These are phyloP conservation scores for Sphenopsis melanotis DNA, from an alignment of 2,797 vertebrate genomes.

Conservation along the genomic window DNA sequence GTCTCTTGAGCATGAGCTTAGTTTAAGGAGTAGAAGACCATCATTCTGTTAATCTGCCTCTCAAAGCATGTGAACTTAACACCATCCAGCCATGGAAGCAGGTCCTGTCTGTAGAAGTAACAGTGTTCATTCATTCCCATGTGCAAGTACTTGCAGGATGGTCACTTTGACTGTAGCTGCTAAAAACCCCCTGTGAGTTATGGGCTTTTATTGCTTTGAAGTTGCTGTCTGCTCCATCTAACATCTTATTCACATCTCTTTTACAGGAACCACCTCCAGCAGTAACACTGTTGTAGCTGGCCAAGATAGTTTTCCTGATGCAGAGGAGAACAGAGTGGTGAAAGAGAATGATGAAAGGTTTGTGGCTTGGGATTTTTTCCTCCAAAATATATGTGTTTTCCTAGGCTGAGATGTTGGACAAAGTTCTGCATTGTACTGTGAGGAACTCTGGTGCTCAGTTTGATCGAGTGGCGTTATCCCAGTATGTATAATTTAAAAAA, in stretches of 20 bases:
- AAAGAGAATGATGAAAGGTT: constrained; percentile 94
- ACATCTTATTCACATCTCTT: not conserved
- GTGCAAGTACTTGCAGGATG: not conserved
- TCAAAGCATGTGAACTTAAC: not conserved
- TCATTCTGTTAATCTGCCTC: not conserved
- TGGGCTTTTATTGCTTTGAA: not conserved
- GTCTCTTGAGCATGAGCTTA: not conserved
- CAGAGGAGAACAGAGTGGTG: constrained; percentile 85
- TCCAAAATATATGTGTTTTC: not conserved
- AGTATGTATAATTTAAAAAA: not conserved
- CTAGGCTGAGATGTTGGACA: not conserved
- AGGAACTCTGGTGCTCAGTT: not conserved
- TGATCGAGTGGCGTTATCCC: not conserved
- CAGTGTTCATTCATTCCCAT: not conserved
- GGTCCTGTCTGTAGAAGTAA: not conserved
- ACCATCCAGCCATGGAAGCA: not conserved
- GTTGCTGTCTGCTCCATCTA: not conserved
- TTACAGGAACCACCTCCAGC: constrained; percentile 93
- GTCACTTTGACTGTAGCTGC: not conserved
- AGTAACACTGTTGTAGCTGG: constrained; percentile 96
- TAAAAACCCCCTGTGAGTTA: not conserved
- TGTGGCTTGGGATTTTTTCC: constrained; percentile 18
- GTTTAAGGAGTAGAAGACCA: not conserved
- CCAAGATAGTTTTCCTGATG: constrained; percentile 89
- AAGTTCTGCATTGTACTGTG: not conserved